These are phyloP conservation scores for Lithobius niger DNA, from an alignment of 1,140 invertebrate genomes.

Conservation along the genomic window DNA sequence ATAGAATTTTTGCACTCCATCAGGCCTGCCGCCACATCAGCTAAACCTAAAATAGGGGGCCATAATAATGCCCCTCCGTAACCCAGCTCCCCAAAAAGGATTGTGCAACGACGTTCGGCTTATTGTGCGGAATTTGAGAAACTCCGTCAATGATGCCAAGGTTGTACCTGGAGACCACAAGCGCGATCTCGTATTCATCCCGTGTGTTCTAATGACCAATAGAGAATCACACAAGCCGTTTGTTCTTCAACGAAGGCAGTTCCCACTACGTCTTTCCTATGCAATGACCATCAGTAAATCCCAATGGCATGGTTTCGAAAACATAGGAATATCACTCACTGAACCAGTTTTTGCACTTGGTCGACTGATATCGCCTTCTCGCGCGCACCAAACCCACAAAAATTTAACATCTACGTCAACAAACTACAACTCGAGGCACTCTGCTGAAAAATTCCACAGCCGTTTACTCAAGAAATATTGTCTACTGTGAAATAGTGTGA, in stretches of 20 bases:
- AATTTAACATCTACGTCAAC: too few species aligned
- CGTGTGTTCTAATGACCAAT: neutral
- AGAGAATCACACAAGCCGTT: constrained; percentile 13
- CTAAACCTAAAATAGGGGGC: too few species aligned
- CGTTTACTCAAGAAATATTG: too few species aligned
- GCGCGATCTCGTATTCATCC: neutral
- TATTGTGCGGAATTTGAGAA: neutral
- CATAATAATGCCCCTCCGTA: too few species aligned
- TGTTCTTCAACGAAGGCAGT: constrained; percentile 34
- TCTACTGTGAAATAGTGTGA: too few species aligned
- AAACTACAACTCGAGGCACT: too few species aligned
- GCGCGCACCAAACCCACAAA: constrained; percentile 1
- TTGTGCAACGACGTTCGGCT: neutral
- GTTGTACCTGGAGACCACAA: neutral
- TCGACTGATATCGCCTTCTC: constrained; percentile 32
- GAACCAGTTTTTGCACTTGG: constrained; percentile 31
- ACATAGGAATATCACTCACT: constrained; percentile 29
- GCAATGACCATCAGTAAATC: constrained; percentile 42
- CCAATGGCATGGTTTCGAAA: constrained; percentile 36
- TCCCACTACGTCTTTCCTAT: constrained; percentile 36
- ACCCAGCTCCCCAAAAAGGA: neutral
- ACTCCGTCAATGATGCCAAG: neutral
- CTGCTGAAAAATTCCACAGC: too few species aligned
- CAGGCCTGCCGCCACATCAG: too few species aligned
- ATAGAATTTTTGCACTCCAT: too few species aligned